Evolutionary conservation across 1,140 invertebrate genomes (phyloP).

Genomic region (Chironomus striatipennis): DNA sequence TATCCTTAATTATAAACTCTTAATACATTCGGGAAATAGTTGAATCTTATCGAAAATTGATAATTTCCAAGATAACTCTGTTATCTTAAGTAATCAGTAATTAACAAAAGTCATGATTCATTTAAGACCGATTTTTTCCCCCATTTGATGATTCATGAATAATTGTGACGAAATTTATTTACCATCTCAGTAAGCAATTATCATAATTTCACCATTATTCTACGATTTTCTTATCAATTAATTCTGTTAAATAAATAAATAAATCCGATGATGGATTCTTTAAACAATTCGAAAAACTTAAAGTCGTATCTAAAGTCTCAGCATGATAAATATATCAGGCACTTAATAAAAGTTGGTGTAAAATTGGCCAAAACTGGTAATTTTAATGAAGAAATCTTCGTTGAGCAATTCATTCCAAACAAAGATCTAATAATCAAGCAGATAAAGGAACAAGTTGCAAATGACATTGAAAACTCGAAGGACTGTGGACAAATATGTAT

Average conservation of each 20-base stretch:
- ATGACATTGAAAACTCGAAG: background rate
- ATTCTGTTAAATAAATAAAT: background rate
- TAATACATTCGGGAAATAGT: no score
- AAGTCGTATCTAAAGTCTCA: background rate
- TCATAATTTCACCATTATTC: background rate
- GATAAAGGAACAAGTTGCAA: background rate
- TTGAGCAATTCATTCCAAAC: background rate
- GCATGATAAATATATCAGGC: background rate
- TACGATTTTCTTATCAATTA: background rate
- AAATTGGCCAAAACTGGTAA: background rate
- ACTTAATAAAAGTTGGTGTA: background rate
- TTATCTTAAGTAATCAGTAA: no score
- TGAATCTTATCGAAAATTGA: no score
- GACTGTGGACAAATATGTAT: background rate
- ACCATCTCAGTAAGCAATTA: background rate
- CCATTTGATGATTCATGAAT: background rate
- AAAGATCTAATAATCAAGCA: background rate
- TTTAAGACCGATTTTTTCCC: background rate
- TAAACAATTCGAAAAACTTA: background rate
- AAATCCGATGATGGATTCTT: background rate
- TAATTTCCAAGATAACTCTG: no score
- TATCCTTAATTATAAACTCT: no score
- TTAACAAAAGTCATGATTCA: no score
- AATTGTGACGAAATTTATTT: background rate
- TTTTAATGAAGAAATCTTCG: background rate